Conservation (phyloP, 1,140 invertebrate species). For the Drosophila lini region DNA sequence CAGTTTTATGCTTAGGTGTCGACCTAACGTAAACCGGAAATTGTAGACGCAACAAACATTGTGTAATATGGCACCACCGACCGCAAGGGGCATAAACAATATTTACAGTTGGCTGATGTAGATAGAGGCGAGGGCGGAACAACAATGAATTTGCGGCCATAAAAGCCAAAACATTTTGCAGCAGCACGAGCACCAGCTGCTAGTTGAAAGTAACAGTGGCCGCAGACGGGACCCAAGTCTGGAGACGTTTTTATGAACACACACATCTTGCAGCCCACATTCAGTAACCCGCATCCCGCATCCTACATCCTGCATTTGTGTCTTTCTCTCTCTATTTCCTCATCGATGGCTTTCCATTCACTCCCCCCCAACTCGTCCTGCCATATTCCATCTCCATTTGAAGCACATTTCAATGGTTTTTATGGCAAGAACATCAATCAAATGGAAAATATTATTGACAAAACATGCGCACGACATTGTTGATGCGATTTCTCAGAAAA, state of each 20-base stretch:
- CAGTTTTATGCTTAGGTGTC: constrained; percentile 58
- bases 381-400: constrained; percentile 66
- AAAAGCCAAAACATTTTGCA: constrained; percentile 74
- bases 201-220: constrained; percentile 39
- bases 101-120: constrained; percentile 64
- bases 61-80: constrained; percentile 49
- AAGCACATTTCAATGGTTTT: constrained; percentile 81
- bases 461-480: constrained; percentile 69
- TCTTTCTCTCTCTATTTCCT: constrained; percentile 2
- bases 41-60: constrained; percentile 41
- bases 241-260: constrained; percentile 63
- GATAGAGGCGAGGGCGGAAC: constrained; percentile 38
- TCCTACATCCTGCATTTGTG: constrained; percentile 1
- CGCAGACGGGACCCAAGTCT: constrained; percentile 43
- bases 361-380: neutral
- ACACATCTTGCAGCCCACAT: constrained; percentile 7
- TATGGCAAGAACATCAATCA: constrained; percentile 80
- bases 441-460: constrained; percentile 81
- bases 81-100: constrained; percentile 63
- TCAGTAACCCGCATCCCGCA: neutral
- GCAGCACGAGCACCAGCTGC: constrained; percentile 49
- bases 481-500: constrained; percentile 56
- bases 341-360: constrained; percentile 12
- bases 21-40: constrained; percentile 33
- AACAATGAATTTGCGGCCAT: constrained; percentile 75